Conservation (phyloP, 2,888 invertebrate genomes). For the Dysmachus trigonus region DNA sequence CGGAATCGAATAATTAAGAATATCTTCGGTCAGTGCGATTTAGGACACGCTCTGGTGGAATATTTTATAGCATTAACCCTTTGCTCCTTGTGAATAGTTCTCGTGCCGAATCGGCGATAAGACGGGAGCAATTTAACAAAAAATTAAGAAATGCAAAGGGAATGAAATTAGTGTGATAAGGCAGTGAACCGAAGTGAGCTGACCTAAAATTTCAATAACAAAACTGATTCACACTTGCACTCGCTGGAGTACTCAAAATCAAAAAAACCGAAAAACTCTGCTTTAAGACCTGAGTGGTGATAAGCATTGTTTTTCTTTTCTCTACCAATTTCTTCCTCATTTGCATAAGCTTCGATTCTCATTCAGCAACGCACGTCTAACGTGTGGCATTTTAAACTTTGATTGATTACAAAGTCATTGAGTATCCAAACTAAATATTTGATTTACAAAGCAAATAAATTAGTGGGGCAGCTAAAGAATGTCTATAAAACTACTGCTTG, state of each 20-base stretch:
- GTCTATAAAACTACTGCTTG: neutral
- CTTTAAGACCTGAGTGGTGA: neutral
- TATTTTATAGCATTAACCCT: neutral
- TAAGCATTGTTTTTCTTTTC: neutral
- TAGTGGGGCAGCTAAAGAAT: neutral
- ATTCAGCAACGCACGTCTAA: neutral
- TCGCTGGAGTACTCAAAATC: neutral
- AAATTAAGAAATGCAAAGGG: neutral
- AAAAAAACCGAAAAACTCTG: neutral
- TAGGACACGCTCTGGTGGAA: neutral
- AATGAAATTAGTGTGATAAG: neutral
- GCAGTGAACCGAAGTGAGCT: neutral
- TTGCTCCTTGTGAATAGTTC: neutral
- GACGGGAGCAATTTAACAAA: neutral
- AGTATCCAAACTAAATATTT: neutral
- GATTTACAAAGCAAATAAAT: neutral
- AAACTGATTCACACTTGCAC: neutral
- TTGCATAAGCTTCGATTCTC: neutral
- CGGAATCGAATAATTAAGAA: neutral
- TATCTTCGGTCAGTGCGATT: neutral
- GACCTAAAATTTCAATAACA: neutral
- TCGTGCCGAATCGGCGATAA: neutral
- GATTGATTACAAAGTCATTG: neutral
- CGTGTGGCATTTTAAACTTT: neutral
- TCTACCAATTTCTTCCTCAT: neutral